Base-by-base conservation (phyloP, 2,888 invertebrate genomes). In the Caenorhabditis sinica region DNA sequence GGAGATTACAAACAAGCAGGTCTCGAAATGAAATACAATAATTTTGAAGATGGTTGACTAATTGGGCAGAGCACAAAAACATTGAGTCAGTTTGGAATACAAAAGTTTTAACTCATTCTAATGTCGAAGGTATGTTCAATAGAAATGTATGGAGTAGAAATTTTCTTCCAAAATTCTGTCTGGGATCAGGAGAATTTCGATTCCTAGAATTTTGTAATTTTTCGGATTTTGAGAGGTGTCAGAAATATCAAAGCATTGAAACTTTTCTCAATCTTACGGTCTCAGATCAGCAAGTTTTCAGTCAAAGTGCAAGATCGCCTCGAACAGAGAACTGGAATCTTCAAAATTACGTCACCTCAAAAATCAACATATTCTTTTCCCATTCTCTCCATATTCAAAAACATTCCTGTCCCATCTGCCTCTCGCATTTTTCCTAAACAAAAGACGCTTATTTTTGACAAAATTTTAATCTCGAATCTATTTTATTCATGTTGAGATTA, bases 401-500 rank as follows among this genome's bases (percentile, higher is more conserved):
- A 49, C 49, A 49, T 49, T 49, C 49, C 49, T 9, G 8, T 6
- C 49, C 8, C 49, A 5, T 49, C 11, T 49, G n/a, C n/a, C n/a
- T n/a, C n/a, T n/a, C n/a, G n/a, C n/a, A n/a, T n/a, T 20, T 20
- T 8, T 20, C 20, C 9, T 20, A 49, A 49, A 49, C 49, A 49
- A 49, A 49, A 49, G 9, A 8, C 49, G n/a, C 8, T 20, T 49
- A 20, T 49, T 49, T 56, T 25, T 13, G 4, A 15, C 5, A 11
- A 25, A 11, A 15, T 56, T 9, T n/a, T 9, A n/a, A n/a, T n/a
- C n/a, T n/a, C n/a, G n/a, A n/a, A n/a, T n/a, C n/a, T n/a, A 23
- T 40, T 36, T 36, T 61, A 40, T 61, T 17, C 28, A 45, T 49
- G 9, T 45, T 4, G 20, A 65, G 65, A 65, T 65, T 65, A 65